These are phyloP conservation scores for Osmerus eperlanus DNA, from an alignment of 2,113 vertebrate species.

Conservation along the genomic window DNA sequence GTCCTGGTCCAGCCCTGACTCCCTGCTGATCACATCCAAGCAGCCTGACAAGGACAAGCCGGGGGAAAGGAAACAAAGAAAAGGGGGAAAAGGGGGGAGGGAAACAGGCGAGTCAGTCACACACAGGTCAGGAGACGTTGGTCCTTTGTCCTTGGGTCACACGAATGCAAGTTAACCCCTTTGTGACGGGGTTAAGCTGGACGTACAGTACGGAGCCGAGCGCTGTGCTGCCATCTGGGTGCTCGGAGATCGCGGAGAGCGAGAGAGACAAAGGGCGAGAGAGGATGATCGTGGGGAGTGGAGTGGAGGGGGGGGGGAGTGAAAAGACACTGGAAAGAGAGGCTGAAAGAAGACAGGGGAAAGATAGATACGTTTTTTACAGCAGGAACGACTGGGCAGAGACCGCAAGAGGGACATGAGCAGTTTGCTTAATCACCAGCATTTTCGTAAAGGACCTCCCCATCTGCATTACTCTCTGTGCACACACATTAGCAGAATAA, in stretches of 20 bases:
- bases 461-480: no score
- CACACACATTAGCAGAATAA: neutral
- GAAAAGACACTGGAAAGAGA: no score
- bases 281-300: neutral
- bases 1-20: neutral
- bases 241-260: constrained; percentile 28
- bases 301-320: neutral
- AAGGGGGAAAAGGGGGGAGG: neutral
- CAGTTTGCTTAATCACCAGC: no score
- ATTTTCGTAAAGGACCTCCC: no score
- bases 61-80: neutral
- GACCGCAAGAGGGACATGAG: no score
- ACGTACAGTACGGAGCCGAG: constrained; percentile 13
- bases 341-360: no score
- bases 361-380: no score
- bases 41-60: constrained; percentile 30
- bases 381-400: no score
- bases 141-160: constrained; percentile 8
- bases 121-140: constrained; percentile 3
- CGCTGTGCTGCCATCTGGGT: constrained; percentile 24
- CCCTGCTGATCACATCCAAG: constrained; percentile 28
- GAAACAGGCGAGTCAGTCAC: constrained; percentile 3
- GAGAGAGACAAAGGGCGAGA: neutral
- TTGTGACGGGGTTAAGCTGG: constrained; percentile 16
- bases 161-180: constrained; percentile 20